Conservation (phyloP, 2,113 vertebrate genomes). For the Rynchops niger region DNA sequence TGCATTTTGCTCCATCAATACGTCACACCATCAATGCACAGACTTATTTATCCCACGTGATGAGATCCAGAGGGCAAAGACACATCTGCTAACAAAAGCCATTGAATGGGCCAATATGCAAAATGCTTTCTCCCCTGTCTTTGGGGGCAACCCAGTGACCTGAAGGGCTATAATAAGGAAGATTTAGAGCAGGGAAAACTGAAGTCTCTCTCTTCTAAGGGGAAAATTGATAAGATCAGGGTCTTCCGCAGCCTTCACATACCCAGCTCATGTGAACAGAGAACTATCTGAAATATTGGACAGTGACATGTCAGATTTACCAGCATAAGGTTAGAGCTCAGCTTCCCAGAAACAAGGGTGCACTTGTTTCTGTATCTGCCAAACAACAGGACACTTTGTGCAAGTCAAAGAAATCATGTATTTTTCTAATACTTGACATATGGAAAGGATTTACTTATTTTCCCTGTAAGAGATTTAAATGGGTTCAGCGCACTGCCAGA, state of each 20-base stretch:
- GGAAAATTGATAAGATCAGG: not conserved
- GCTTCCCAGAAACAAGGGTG: constrained; percentile 38
- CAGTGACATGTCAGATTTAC: not conserved
- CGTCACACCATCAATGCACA: not conserved
- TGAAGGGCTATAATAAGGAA: not conserved
- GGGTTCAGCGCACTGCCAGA: not conserved
- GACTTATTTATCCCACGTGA: not conserved
- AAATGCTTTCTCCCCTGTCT: not conserved
- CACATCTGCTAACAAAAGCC: not conserved
- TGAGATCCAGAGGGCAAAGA: not conserved
- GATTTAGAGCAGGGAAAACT: not conserved
- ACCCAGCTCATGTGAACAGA: not conserved
- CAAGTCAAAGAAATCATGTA: not conserved
- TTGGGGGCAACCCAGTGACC: not conserved
- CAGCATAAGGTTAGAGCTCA: not conserved
- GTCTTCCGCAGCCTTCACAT: not conserved
- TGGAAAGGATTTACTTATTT: constrained; percentile 43
- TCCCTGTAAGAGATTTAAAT: not conserved
- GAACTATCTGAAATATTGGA: not conserved
- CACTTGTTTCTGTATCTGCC: constrained; percentile 19
- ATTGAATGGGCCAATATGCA: not conserved
- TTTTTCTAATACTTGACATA: not conserved
- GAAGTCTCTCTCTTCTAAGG: not conserved
- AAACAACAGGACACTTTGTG: constrained; percentile 25
- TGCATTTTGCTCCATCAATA: not conserved